Conservation (phyloP, 1,140 invertebrate species). For the Hesperophylax magnus region DNA sequence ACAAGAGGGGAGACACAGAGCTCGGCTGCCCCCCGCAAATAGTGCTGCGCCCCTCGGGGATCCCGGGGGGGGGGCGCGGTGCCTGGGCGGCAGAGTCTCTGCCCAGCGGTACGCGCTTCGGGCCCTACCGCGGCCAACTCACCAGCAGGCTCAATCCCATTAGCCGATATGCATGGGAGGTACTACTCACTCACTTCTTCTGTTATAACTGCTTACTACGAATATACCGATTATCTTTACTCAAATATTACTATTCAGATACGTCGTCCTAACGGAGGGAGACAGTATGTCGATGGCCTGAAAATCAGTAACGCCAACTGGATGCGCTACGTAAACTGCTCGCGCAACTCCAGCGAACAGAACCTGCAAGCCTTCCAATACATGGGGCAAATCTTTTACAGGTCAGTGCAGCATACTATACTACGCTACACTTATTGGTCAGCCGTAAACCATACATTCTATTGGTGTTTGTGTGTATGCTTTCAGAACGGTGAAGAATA, state of each 20-base stretch:
- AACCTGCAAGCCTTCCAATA: constrained; percentile 74
- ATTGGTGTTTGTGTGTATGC: neutral
- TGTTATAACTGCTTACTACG: too few species aligned
- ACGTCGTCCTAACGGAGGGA: too few species aligned
- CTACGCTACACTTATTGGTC: too few species aligned
- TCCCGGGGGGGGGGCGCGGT: constrained; percentile 62
- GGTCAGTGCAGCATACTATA: constrained; percentile 52
- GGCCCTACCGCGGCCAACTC: constrained; percentile 63
- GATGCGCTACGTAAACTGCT: constrained; percentile 76
- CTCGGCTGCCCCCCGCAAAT: neutral
- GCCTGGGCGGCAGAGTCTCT: constrained; percentile 63
- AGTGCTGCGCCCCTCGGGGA: neutral
- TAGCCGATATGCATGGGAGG: constrained; percentile 13
- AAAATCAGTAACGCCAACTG: constrained; percentile 69
- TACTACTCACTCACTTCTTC: neutral
- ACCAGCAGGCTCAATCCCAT: constrained; percentile 53
- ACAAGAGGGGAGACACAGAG: neutral
- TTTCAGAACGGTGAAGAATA: constrained; percentile 23
- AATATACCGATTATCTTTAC: too few species aligned
- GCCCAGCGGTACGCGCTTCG: constrained; percentile 64
- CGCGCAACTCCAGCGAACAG: constrained; percentile 68
- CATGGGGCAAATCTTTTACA: constrained; percentile 72
- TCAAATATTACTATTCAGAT: neutral
- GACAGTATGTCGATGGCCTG: constrained; percentile 67
- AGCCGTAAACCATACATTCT: neutral